Evolutionary conservation across 2,113 vertebrate genomes (phyloP), one percentile per base, ranked within the genome.

Genomic region (Neodontobutis hainanensis): DNA sequence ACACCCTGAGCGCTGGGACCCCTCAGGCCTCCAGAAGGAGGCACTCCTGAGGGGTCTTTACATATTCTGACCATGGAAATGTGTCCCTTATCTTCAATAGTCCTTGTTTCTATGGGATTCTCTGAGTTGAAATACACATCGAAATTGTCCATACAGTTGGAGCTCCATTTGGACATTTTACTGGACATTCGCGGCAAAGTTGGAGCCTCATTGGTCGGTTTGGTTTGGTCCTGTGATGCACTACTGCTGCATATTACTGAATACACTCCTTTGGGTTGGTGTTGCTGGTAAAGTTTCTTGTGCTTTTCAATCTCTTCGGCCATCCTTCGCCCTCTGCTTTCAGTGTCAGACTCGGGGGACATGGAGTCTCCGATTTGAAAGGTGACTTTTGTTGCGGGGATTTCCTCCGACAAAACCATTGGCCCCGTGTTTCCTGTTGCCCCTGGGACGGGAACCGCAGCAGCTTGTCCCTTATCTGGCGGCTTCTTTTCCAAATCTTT

Each of bases 361-460:
- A 98, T 95, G 12, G 97, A 98, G 80, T 97, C 96, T 2, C 98
- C 98, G 9, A 99, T 99, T 71, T 96, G 94, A 86, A 99, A 99
- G 43, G 94, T 98, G 82, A 99, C 98, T 84, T 96, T 99, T 14
- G 93, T 88, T 42, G 94, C 90, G 4, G 90, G 88, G 68, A 93
- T 92, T 0, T 89, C 84, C 1, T 82, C 89, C 11, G 35, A 65
- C 64, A 86, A 61, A 53, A 67, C 49, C 78, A 87, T 84, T 32
- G 81, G 83, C 45, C 81, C 70, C 0, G 42, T 0, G 62, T 35
- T 85, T 34, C 77, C 84, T 0, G 27, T 5, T 32, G 53, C 35
- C 11, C 73, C 56, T 0, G 85, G 81, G 6, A 84, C 67, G 2
- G 83, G 67, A 5, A 70, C 45, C 0, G 75, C 3, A 7, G 82